Evolutionary conservation across 2,797 vertebrate genomes (phyloP).

Genomic region (Microctenopoma steveboyesi): DNA sequence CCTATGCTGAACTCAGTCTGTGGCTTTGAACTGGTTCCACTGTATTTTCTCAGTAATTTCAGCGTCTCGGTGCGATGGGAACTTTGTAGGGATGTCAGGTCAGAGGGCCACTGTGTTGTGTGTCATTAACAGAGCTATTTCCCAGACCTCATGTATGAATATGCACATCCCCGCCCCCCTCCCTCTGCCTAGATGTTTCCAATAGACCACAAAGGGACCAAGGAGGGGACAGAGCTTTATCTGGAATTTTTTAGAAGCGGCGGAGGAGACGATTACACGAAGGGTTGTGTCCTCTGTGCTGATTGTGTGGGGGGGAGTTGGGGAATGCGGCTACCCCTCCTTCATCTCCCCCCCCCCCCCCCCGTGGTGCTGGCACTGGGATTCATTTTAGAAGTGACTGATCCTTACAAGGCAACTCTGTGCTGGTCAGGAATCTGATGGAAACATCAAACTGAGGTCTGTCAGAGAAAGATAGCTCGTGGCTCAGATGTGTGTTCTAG

Average conservation of each 20-base stretch:
- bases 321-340: conserved; percentile 58
- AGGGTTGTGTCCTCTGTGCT: conserved; percentile 61
- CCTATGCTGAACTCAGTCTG: neutral
- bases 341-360: conserved; percentile 48
- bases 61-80: conserved; percentile 41
- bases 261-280: conserved; percentile 50
- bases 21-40: conserved; percentile 7
- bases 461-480: conserved; percentile 22
- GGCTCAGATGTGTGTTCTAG: conserved; percentile 39
- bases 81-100: conserved; percentile 45
- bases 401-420: conserved; percentile 59
- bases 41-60: conserved; percentile 46
- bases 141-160: conserved; percentile 64
- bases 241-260: conserved; percentile 64
- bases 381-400: conserved; percentile 66
- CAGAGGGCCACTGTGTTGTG: conserved; percentile 46
- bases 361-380: conserved; percentile 61
- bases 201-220: conserved; percentile 63
- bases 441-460: conserved; percentile 46
- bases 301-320: conserved; percentile 27
- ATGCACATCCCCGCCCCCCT: conserved; percentile 53
- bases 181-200: conserved; percentile 79
- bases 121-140: conserved; percentile 61
- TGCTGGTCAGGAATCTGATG: conserved; percentile 43
- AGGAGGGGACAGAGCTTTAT: conserved; percentile 39